These are phyloP conservation scores for Drosophila chauvacae DNA, from an alignment of 1,140 invertebrate genomes.

Conservation along the genomic window DNA sequence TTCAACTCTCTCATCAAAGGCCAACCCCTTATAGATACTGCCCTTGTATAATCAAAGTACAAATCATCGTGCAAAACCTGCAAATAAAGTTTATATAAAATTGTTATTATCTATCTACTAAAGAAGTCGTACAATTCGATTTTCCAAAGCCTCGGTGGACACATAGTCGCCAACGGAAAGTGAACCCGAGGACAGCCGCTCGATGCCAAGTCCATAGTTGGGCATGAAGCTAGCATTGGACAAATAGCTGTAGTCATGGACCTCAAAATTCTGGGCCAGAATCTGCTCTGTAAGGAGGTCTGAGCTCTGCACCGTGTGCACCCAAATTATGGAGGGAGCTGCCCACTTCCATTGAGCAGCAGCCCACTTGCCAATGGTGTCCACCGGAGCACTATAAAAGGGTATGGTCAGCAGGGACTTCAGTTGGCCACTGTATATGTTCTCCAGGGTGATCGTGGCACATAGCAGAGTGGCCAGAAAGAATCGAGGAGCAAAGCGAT, in stretches of 20 bases:
- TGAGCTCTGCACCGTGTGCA: constrained; percentile 64
- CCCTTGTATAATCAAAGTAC: constrained; percentile 78
- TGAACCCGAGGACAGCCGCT: constrained; percentile 63
- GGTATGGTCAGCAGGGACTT: constrained; percentile 78
- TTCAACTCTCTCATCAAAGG: constrained; percentile 66
- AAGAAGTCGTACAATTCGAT: constrained; percentile 55
- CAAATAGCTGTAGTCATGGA: constrained; percentile 68
- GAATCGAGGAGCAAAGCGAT: constrained; percentile 63
- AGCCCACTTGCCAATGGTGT: constrained; percentile 70
- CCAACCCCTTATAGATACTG: constrained; percentile 77
- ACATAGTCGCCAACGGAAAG: constrained; percentile 75
- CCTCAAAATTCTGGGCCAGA: constrained; percentile 61
- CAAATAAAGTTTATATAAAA: not conserved
- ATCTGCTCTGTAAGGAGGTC: constrained; percentile 69
- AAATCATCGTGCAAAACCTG: constrained; percentile 74
- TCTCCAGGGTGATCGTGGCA: constrained; percentile 79
- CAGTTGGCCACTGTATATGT: constrained; percentile 79
- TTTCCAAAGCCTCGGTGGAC: constrained; percentile 56
- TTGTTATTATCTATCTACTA: not conserved
- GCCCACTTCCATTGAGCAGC: constrained; percentile 69
- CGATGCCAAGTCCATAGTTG: constrained; percentile 74
- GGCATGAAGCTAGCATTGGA: constrained; percentile 67
- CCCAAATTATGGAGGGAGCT: constrained; percentile 77
- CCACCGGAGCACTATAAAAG: constrained; percentile 64
- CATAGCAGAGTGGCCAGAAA: constrained; percentile 72